These are phyloP conservation scores for Centropristis striata DNA, from an alignment of 2,113 vertebrate species.

Conservation along the genomic window DNA sequence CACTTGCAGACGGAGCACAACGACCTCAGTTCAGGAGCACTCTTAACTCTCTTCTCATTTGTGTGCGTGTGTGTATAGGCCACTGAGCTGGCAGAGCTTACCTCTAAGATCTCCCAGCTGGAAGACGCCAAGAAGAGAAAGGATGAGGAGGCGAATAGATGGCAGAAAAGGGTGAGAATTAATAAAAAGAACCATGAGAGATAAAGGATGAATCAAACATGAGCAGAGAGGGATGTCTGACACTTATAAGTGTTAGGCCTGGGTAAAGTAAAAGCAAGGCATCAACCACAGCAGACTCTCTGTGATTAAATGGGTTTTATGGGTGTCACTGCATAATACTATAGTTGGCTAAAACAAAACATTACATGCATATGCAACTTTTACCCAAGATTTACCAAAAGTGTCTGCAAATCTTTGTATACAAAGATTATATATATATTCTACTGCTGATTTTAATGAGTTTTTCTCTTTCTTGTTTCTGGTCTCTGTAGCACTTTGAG, in stretches of 20 bases:
- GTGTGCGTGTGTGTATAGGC: slow-evolving; percentile 84
- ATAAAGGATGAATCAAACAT: slow-evolving; percentile 68
- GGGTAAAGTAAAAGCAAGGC: slow-evolving; percentile 16
- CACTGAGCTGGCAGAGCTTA: slow-evolving; percentile 94
- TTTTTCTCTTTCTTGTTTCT: too few species aligned
- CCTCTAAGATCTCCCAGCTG: slow-evolving; percentile 92
- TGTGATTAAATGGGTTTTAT: neutral
- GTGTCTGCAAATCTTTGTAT: slow-evolving; percentile 6
- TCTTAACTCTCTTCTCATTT: slow-evolving; percentile 68
- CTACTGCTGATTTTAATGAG: too few species aligned
- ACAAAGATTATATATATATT: too few species aligned
- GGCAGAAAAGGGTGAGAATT: slow-evolving; percentile 93
- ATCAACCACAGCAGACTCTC: neutral
- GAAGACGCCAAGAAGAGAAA: slow-evolving; percentile 95
- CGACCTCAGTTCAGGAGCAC: slow-evolving; percentile 68
- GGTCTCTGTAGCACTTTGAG: too few species aligned
- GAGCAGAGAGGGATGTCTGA: slow-evolving; percentile 59
- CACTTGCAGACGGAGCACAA: slow-evolving; percentile 48
- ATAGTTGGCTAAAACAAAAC: neutral
- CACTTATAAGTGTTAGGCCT: slow-evolving; percentile 33
- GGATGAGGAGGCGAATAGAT: slow-evolving; percentile 91
- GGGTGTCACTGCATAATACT: neutral
- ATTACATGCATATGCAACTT: neutral
- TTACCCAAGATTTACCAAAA: neutral
- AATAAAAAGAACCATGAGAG: slow-evolving; percentile 55